These are phyloP conservation scores for Drosophila subsilvestris DNA, from an alignment of 2,888 invertebrate genomes.

Conservation along the genomic window DNA sequence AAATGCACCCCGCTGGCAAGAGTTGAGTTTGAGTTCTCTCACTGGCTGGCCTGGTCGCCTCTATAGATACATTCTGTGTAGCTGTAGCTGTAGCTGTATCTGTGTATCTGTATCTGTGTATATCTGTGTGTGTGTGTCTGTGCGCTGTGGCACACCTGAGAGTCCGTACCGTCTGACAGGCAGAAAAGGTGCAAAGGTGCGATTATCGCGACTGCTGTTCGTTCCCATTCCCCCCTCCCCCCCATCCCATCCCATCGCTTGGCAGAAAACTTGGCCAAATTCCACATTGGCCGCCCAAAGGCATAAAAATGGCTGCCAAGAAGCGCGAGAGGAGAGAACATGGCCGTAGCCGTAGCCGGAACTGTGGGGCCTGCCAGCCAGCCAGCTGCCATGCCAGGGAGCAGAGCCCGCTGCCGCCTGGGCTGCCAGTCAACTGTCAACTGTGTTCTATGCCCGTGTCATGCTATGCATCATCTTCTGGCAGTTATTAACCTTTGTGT, in stretches of 20 bases:
- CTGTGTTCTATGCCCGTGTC: slow-evolving; percentile 61
- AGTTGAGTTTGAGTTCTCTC: slow-evolving; percentile 59
- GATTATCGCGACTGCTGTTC: slow-evolving; percentile 66
- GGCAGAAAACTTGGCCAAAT: slow-evolving; percentile 67
- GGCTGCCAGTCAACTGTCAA: slow-evolving; percentile 78
- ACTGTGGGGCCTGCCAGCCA: slow-evolving; percentile 63
- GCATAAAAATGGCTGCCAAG: slow-evolving; percentile 79
- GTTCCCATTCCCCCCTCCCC: too few species aligned
- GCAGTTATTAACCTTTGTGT: slow-evolving; percentile 76
- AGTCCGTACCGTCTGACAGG: slow-evolving; percentile 43
- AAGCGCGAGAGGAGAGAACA: slow-evolving; percentile 47
- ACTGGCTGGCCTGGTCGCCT: slow-evolving; percentile 42
- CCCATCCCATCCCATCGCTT: not conserved
- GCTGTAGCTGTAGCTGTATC: slow-evolving; percentile 23
- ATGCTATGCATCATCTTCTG: slow-evolving; percentile 79
- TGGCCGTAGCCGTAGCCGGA: slow-evolving; percentile 40
- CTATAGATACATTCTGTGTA: slow-evolving; percentile 38
- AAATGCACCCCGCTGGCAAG: slow-evolving; percentile 85
- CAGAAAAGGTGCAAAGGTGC: slow-evolving; percentile 76
- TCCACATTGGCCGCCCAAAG: slow-evolving; percentile 63
- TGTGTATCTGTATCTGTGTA: slow-evolving; percentile 32
- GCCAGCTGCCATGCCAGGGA: too few species aligned
- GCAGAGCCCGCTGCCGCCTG: slow-evolving; percentile 24
- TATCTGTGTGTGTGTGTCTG: slow-evolving; percentile 26
- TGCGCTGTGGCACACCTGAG: slow-evolving; percentile 66